A percentile compares a stretch with the other conserved stretches of the same genome.
Evolutionary conservation across 2,888 invertebrate genomes (phyloP).

Genomic region (Pyrgus malvae): DNA sequence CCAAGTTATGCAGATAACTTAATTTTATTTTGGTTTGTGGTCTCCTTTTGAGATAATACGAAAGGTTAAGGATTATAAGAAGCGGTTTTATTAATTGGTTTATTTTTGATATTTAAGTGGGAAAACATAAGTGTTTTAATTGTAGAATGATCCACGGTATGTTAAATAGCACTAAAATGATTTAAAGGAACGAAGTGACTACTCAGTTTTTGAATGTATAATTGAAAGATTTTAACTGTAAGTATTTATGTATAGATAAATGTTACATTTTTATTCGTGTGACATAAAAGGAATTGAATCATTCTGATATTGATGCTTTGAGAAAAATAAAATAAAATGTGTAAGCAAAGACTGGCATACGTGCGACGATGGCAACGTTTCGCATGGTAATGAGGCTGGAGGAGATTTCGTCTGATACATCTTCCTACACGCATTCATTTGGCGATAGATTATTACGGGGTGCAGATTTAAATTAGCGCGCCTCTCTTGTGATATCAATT

Average conservation of each 20-base stretch:
- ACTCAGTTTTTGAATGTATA: no score
- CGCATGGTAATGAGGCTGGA: conserved; percentile 42
- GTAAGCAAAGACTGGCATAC: conserved; percentile 4
- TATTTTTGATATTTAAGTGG: no score
- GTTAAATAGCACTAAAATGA: no score
- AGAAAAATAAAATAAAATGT: conserved; percentile 2
- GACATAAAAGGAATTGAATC: no score
- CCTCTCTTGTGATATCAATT: conserved; percentile 14
- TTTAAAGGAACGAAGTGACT: no score
- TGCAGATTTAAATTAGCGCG: conserved; percentile 11
- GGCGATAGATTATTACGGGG: conserved; percentile 15
- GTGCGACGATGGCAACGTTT: conserved; percentile 20
- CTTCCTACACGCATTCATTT: conserved; percentile 32
- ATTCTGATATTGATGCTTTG: background rate
- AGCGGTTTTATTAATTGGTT: no score
- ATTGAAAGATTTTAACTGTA: no score
- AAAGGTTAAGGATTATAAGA: no score
- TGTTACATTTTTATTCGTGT: no score
- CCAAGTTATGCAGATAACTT: conserved; percentile 54
- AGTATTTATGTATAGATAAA: no score
- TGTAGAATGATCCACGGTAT: no score
- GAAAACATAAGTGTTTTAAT: no score
- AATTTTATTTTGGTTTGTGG: conserved; percentile 38
- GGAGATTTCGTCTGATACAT: conserved; percentile 49
- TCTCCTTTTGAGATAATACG: background rate